Evolutionary conservation across 2,888 invertebrate genomes (phyloP), one percentile per base, ranked within the genome.

Genomic region (Platycnemis pennipes): DNA sequence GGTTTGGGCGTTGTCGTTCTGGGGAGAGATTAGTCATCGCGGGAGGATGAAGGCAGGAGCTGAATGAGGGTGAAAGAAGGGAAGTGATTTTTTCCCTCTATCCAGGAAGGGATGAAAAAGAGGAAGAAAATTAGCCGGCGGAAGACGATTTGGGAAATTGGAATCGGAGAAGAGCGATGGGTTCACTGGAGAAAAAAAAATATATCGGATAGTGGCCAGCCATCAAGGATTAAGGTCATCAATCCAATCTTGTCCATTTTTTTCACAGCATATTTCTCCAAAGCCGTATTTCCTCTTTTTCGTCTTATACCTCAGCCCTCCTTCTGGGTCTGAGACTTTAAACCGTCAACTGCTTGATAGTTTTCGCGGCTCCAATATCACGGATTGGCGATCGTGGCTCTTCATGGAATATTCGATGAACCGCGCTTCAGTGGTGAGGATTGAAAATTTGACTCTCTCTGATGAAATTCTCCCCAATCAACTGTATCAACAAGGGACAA

Each of bases 61-160:
- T 8, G 3, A 56, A 56, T 13, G 13, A 3, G 63, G n/a, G 19
- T 63, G 3, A 7, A 63, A 63, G 63, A 22, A 22, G 26, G 63
- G 22, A 8, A n/a, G 63, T 63, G 26, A 37, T 37, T 63, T 63
- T 63, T 63, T 63, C n/a, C 49, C 49, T n/a, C 26, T 26, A 31
- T n/a, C 5, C 8, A 31, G 7, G 19, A 31, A 31, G 37, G 53
- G 89, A 16, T 37, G 89, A 42, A 44, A 13, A 13, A 26, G 42
- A 45, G 7, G 45, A 63, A 44, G 37, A 53, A 44, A 44, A 63
- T 44, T 69, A 63, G 22, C 44, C 63, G 91, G 63, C 91, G 63
- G n/a, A 69, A 89, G 89, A 89, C 89, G 89, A 63, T 63, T 63
- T n/a, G 63, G 63, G 26, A 13, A 37, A 77, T 77, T 77, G 77